Conservation (phyloP, 2,888 invertebrate species). For the Unio pictorum region DNA sequence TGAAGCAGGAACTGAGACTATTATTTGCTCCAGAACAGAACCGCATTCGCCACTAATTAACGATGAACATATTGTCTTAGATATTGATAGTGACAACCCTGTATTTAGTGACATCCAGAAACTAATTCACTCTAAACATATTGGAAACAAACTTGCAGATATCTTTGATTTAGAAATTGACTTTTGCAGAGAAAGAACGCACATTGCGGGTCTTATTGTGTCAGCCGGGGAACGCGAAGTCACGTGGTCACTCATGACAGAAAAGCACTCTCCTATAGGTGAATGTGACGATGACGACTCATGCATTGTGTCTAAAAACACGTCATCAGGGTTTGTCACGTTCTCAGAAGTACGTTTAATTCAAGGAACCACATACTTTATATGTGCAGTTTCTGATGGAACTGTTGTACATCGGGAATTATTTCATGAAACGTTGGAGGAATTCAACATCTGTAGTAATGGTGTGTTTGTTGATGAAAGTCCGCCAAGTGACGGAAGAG, state of each 20-base stretch:
- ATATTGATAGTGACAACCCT: neutral
- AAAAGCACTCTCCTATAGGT: neutral
- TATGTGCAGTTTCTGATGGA: neutral
- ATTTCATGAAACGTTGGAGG: slow-evolving; percentile 1
- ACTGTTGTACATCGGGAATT: neutral
- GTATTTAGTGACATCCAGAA: neutral
- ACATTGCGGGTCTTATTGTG: slow-evolving; percentile 1
- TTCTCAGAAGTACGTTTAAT: slow-evolving; percentile 3
- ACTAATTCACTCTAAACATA: slow-evolving; percentile 1
- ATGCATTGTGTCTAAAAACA: slow-evolving; percentile 1
- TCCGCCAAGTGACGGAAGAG: slow-evolving; percentile 10
- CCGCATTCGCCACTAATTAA: neutral
- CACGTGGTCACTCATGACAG: slow-evolving; percentile 12
- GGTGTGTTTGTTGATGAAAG: slow-evolving; percentile 15
- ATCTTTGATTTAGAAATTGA: slow-evolving; percentile 6
- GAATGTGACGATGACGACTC: slow-evolving; percentile 6
- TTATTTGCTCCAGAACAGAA: neutral
- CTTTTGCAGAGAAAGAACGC: neutral
- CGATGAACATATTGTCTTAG: neutral
- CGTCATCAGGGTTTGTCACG: slow-evolving; percentile 1
- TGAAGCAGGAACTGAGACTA: neutral
- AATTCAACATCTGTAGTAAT: slow-evolving; percentile 14
- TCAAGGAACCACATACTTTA: slow-evolving; percentile 1
- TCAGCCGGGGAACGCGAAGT: neutral
- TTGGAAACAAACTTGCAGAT: slow-evolving; percentile 2